Percentiles rank a stretch among this genome's conserved stretches.
Evolutionary conservation across 2,888 invertebrate species (phyloP).

Genomic region (Cephus spinipes): DNA sequence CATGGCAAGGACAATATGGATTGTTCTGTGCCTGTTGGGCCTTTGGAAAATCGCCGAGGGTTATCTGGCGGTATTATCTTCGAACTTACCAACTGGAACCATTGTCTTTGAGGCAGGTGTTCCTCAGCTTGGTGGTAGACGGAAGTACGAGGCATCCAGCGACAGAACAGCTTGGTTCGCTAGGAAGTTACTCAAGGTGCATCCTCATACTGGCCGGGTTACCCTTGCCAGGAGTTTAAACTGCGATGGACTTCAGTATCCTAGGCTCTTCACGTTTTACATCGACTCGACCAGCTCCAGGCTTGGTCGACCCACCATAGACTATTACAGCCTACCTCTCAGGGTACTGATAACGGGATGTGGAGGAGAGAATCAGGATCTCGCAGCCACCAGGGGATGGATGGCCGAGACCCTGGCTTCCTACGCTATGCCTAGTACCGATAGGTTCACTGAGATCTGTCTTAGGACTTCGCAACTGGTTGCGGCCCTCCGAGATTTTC

Average conservation of each 20-base stretch:
- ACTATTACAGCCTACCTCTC: slow-evolving; percentile 85
- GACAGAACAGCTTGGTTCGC: slow-evolving; percentile 88
- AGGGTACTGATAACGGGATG: slow-evolving; percentile 83
- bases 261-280: slow-evolving; percentile 86
- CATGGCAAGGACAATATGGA: slow-evolving; percentile 56
- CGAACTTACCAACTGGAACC: slow-evolving; percentile 71
- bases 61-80: slow-evolving; percentile 62
- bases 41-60: slow-evolving; percentile 41
- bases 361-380: slow-evolving; percentile 73
- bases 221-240: slow-evolving; percentile 78
- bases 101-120: slow-evolving; percentile 84
- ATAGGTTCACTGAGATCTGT: slow-evolving; percentile 85
- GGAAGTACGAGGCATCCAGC: slow-evolving; percentile 82
- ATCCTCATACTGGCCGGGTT: slow-evolving; percentile 80
- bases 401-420: slow-evolving; percentile 88
- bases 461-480: slow-evolving; percentile 83
- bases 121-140: slow-evolving; percentile 82
- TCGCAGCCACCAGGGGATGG: slow-evolving; percentile 84
- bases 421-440: slow-evolving; percentile 86
- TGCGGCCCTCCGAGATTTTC: slow-evolving; percentile 81
- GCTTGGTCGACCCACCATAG: slow-evolving; percentile 76
- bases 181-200: slow-evolving; percentile 80
- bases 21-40: slow-evolving; percentile 37
- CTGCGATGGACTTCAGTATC: slow-evolving; percentile 86
- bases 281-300: slow-evolving; percentile 87